A percentile compares a stretch with the other conserved stretches of the same genome.
These are phyloP conservation scores for Microctenopoma steveboyesi DNA, from an alignment of 2,797 vertebrate species.

Conservation along the genomic window DNA sequence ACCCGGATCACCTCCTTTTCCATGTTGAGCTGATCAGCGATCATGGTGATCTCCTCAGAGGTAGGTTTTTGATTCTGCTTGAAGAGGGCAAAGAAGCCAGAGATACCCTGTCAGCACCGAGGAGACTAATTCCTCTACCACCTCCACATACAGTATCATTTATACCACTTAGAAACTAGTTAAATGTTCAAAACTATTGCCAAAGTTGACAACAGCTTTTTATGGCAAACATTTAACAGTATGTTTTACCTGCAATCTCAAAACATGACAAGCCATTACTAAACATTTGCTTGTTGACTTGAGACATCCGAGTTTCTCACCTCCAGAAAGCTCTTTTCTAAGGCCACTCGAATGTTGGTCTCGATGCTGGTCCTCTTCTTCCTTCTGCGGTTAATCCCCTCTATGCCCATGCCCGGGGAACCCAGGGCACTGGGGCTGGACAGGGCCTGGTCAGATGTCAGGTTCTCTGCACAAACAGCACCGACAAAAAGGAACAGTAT, in stretches of 20 bases:
- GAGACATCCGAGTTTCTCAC: constrained; percentile 77
- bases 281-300: not conserved
- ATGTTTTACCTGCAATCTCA: not conserved
- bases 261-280: not conserved
- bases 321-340: constrained; percentile 99
- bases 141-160: not conserved
- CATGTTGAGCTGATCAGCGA: constrained; percentile 99
- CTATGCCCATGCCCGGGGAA: constrained; percentile 92
- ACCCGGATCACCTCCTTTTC: constrained; percentile 99
- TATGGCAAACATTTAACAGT: too few species aligned
- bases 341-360: constrained; percentile 99
- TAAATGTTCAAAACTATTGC: not conserved
- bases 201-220: too few species aligned
- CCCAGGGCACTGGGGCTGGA: constrained; percentile 96
- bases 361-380: constrained; percentile 99
- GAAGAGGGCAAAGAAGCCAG: constrained; percentile 82
- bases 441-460: constrained; percentile 94
- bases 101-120: constrained; percentile 75
- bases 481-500: constrained; percentile 68
- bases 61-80: constrained; percentile 99
- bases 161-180: not conserved
- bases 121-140: not conserved
- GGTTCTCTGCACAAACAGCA: constrained; percentile 94
- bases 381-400: constrained; percentile 97
- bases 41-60: constrained; percentile 99